Percentiles rank a stretch among this genome's conserved stretches.
Evolutionary conservation across 1,140 invertebrate species (phyloP).

Genomic region (Aricia agestis): DNA sequence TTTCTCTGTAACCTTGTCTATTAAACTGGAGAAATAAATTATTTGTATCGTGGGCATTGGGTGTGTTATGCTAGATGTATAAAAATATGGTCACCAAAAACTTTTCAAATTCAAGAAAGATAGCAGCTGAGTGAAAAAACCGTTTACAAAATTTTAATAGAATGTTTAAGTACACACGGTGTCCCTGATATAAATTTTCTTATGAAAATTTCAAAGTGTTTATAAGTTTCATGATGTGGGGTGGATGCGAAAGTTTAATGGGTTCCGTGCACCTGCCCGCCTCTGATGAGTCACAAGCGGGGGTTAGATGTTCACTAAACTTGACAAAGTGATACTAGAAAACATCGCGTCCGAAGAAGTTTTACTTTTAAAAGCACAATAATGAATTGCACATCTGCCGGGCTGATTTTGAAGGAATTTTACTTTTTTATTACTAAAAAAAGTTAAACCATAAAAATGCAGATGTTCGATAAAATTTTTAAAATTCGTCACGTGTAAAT

Average conservation of each 20-base stretch:
- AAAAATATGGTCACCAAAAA: too few species aligned
- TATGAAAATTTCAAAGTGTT: constrained; percentile 2
- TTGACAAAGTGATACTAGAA: background rate
- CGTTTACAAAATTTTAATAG: background rate
- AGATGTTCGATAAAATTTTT: too few species aligned
- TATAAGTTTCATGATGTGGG: constrained; percentile 12
- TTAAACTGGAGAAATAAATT: too few species aligned
- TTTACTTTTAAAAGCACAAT: background rate
- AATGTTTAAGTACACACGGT: background rate
- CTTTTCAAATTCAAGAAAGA: background rate
- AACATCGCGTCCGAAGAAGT: background rate
- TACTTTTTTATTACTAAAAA: too few species aligned
- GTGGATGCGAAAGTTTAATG: constrained; percentile 15
- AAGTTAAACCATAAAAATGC: too few species aligned
- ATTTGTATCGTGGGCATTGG: too few species aligned
- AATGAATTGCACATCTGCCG: too few species aligned
- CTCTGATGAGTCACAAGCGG: constrained; percentile 5
- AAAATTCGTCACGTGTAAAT: too few species aligned
- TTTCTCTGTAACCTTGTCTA: too few species aligned
- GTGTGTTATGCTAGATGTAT: too few species aligned
- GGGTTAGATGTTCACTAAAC: constrained; percentile 7
- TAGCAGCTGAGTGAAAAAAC: background rate
- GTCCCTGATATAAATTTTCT: background rate
- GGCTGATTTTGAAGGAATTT: too few species aligned
- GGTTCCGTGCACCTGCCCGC: constrained; percentile 15